A percentile compares a stretch with the other conserved stretches of the same genome.
These are phyloP conservation scores for Cybosia mesomella DNA, from an alignment of 2,888 invertebrate species.

Conservation along the genomic window DNA sequence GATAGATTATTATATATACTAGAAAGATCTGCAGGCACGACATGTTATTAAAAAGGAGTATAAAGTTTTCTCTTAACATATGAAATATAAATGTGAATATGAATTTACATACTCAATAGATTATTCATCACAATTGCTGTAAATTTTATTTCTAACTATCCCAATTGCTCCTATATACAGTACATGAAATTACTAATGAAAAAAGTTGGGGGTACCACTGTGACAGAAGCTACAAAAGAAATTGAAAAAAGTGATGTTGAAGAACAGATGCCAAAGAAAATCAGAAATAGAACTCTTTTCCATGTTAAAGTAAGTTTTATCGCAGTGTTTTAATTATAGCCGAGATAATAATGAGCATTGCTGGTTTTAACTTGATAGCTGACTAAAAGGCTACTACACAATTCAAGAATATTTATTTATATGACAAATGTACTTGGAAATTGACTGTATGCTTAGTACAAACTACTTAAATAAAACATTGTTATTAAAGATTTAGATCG, in stretches of 20 bases:
- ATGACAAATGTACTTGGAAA: no score
- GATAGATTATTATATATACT: no score
- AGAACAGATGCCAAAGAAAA: constrained; percentile 68
- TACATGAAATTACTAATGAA: constrained; percentile 91
- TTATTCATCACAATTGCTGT: neutral
- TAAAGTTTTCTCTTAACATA: no score
- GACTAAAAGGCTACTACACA: no score
- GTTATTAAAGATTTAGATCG: no score
- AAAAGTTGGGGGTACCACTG: constrained; percentile 70
- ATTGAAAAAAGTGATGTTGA: constrained; percentile 47
- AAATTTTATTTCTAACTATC: constrained; percentile 4
- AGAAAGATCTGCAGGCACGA: neutral
- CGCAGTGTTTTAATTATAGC: neutral
- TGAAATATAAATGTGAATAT: no score
- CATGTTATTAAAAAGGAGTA: no score
- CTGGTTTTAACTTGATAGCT: no score
- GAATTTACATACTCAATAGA: neutral
- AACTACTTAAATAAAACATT: no score
- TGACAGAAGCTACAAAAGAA: constrained; percentile 54
- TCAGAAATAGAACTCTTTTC: constrained; percentile 78
- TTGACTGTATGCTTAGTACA: no score
- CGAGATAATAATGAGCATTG: no score
- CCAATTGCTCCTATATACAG: constrained; percentile 72
- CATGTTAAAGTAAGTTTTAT: constrained; percentile 74
- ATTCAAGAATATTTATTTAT: no score